Evolutionary conservation across 2,797 vertebrate genomes (phyloP), one percentile per base, ranked within the genome.

Genomic region (Selene dorsalis): DNA sequence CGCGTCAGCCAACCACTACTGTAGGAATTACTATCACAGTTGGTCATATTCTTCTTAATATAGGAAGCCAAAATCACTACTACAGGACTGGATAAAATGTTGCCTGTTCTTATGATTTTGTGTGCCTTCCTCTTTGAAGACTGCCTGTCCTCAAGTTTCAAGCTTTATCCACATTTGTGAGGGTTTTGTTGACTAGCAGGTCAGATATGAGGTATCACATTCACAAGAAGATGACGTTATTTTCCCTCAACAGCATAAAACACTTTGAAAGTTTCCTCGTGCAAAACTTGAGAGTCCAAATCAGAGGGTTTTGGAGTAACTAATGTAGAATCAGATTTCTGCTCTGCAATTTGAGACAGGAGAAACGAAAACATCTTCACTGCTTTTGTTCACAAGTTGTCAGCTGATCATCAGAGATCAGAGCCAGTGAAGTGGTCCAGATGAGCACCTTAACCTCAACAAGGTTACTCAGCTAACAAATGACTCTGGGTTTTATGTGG

Each of bases 381-480:
- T 35, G 53, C 30, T 61, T 63, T 80, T 73, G 68, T 77, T 6
- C n/a, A 35, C 35, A 12, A 2, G 16, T 30, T 74, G 28, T 56
- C 48, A 30, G 63, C 48, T 35, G 50, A 55, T 66, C 73, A 73
- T 89, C 73, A 73, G 48, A 76, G 83, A 73, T 84, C 69, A 79
- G 58, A 60, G 50, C 16, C 20, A 7, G 52, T 12, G 47, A 65
- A 70, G 62, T 13, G 63, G 55, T 4, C 18, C 41, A 38, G 57
- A 69, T 59, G 52, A 58, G 64, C 53, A 41, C 26, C 14, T 63
- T 63, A 32, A 64, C 57, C 68, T 57, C 66, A 58, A 56, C 4
- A 1, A 35, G 62, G 58, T 67, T 41, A 43, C 47, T 79, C 63
- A 64, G 55, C n/a, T 53, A 55, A 74, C 69, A 75, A 73, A 75